Evolutionary conservation across 2,797 vertebrate genomes (phyloP).

Genomic region (Varecia variegata): DNA sequence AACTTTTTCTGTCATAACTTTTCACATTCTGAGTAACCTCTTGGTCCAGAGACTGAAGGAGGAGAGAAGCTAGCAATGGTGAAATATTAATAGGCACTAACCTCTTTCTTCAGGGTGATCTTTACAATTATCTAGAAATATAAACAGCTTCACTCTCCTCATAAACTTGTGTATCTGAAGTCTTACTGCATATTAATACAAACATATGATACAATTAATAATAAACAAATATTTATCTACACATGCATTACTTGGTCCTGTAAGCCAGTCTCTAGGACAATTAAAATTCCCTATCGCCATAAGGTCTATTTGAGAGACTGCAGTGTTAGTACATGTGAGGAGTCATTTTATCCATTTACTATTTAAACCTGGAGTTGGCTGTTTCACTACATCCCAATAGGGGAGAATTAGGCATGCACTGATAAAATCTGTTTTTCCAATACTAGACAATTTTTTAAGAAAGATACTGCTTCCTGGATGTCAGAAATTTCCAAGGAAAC

Average conservation of each 20-base stretch:
- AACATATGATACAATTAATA: not conserved
- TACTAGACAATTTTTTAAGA: not conserved
- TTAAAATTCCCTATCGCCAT: not conserved
- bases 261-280: not conserved
- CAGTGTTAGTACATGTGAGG: not conserved
- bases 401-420: not conserved
- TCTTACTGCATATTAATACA: not conserved
- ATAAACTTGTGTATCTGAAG: not conserved
- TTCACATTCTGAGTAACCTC: not conserved
- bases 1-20: not conserved
- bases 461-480: not conserved
- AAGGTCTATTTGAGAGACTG: not conserved
- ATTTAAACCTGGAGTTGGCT: not conserved
- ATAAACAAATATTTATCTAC: not conserved
- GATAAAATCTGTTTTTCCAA: constrained; percentile 26
- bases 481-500: not conserved
- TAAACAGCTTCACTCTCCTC: not conserved
- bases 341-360: not conserved
- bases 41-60: not conserved
- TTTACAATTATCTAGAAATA: not conserved
- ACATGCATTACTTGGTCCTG: not conserved
- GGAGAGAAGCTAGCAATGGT: not conserved
- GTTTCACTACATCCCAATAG: not conserved
- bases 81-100: not conserved
- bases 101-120: not conserved